These are phyloP conservation scores for Pyrgus malvae DNA, from an alignment of 2,888 invertebrate species.

Conservation along the genomic window DNA sequence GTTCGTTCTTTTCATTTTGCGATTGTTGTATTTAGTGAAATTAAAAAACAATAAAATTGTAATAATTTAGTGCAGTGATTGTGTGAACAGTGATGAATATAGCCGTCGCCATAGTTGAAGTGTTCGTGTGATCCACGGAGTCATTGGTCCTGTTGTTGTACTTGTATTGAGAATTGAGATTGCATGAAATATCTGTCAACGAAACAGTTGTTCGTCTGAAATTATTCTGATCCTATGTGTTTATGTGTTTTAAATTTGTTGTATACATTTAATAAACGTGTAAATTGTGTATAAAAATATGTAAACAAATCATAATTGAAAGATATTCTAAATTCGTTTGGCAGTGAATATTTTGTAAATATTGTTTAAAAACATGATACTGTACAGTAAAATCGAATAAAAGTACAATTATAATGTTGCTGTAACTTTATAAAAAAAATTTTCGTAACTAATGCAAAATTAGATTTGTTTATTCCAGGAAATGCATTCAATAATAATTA, in stretches of 20 bases:
- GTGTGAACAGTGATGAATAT: conserved; percentile 48
- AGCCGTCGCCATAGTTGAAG: conserved; percentile 73
- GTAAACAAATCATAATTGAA: conserved; percentile 44
- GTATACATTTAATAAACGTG: neutral
- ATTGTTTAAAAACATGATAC: neutral
- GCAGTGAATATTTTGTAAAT: conserved; percentile 11
- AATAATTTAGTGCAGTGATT: conserved; percentile 40
- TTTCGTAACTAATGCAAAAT: no score
- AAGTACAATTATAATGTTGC: no score
- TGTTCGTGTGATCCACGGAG: conserved; percentile 63
- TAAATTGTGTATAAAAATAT: conserved; percentile 30
- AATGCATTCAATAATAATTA: no score
- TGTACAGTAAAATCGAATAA: neutral
- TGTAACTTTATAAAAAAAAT: neutral
- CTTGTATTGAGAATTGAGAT: conserved; percentile 64
- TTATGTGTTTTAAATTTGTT: neutral
- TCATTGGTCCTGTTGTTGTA: conserved; percentile 66
- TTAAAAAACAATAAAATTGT: neutral
- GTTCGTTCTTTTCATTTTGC: conserved; percentile 37
- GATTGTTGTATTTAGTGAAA: neutral
- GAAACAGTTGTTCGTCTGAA: conserved; percentile 42
- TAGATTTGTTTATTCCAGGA: no score
- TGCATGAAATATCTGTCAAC: conserved; percentile 66
- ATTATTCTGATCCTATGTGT: conserved; percentile 20
- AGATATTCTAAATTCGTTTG: neutral